phyloP scores from a whole-genome alignment of 2,113 vertebrate genomes.

The Apus apus region DNA sequence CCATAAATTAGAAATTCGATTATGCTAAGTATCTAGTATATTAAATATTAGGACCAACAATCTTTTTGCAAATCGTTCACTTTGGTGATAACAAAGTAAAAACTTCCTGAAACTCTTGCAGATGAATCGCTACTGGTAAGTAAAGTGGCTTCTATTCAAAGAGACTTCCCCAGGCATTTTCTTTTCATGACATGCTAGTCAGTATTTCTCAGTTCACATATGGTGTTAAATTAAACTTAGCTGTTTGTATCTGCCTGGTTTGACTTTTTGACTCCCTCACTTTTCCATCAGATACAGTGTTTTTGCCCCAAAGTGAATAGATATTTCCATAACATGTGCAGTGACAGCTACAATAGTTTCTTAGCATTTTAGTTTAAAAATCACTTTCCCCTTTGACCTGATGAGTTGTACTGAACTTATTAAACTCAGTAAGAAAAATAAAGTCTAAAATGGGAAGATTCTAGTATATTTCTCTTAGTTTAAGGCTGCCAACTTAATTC shows the following conservation, averaged over 20 bases:
- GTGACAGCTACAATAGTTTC: not conserved
- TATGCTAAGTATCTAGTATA: not conserved
- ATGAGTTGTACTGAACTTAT: not conserved
- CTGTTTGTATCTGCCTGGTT: slow-evolving; percentile 14
- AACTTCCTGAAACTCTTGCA: not conserved
- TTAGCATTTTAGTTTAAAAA: slow-evolving; percentile 7
- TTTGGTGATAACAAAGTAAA: not conserved
- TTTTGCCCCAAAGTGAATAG: not conserved
- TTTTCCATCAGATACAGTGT: not conserved
- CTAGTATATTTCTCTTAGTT: not conserved
- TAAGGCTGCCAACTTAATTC: not conserved
- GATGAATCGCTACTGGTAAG: not conserved
- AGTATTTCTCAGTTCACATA: slow-evolving; percentile 22
- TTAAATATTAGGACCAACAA: not conserved
- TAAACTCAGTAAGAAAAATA: not conserved
- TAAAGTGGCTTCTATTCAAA: not conserved
- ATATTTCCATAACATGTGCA: not conserved
- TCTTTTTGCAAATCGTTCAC: not conserved
- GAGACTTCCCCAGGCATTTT: slow-evolving; percentile 24
- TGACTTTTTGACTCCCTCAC: slow-evolving; percentile 10
- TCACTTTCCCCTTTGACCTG: not conserved
- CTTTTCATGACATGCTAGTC: not conserved
- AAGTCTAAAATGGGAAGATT: not conserved
- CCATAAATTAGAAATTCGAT: not conserved
- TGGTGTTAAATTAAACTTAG: slow-evolving; percentile 35